Percentiles rank a stretch among this genome's conserved stretches.
Conservation (phyloP, 2,888 invertebrate species). For the Drosophila testacea region DNA sequence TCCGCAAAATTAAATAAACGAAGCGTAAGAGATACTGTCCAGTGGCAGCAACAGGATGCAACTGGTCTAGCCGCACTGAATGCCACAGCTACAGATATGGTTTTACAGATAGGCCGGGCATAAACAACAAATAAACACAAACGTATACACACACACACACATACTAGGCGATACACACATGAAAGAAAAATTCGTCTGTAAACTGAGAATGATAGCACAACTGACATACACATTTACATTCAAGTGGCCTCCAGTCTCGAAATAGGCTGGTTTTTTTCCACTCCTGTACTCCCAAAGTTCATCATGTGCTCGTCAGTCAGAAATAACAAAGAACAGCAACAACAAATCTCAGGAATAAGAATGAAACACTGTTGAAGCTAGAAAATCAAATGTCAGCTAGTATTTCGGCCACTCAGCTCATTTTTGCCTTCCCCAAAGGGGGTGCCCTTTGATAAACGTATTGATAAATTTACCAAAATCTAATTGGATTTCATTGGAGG, state of each 20-base stretch:
- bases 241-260: constrained; percentile 38
- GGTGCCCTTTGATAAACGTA: constrained; percentile 38
- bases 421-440: background rate
- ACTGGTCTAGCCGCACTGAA: constrained; percentile 31
- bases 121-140: constrained; percentile 28
- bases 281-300: constrained; percentile 44
- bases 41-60: constrained; percentile 56
- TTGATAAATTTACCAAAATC: constrained; percentile 67
- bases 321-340: constrained; percentile 20
- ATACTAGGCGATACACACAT: constrained; percentile 26
- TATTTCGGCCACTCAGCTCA: constrained; percentile 59
- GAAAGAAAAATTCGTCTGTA: constrained; percentile 56
- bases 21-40: constrained; percentile 77
- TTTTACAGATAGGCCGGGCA: constrained; percentile 30
- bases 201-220: constrained; percentile 60
- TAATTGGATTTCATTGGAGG: constrained; percentile 73
- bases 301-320: constrained; percentile 60
- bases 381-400: constrained; percentile 74
- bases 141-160: constrained; percentile 19
- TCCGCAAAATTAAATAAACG: constrained; percentile 73
- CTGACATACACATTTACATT: constrained; percentile 60
- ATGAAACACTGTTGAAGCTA: constrained; percentile 46
- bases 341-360: constrained; percentile 10
- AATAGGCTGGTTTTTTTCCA: constrained; percentile 19
- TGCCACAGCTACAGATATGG: constrained; percentile 43